Evolutionary conservation across 2,797 vertebrate genomes (phyloP), one percentile per base, ranked within the genome.

Genomic region (Dryobates pubescens): DNA sequence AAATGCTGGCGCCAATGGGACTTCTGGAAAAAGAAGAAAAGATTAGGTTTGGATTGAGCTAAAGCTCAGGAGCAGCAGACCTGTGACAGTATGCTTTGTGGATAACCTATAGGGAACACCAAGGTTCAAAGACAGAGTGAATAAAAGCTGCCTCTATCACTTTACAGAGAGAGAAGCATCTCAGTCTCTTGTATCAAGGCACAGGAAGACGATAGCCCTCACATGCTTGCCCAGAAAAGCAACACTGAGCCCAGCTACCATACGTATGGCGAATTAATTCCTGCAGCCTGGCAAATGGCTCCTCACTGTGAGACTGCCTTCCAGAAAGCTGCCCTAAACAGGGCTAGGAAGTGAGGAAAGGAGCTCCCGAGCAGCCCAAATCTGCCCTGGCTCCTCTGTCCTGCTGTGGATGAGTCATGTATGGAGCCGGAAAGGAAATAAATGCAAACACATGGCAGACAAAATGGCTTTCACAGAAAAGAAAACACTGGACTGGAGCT

Each of bases 381-480:
- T 92, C 81, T 91, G 90, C 75, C 68, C 81, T 84, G 77, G 71
- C 86, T 94, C 84, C 81, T 86, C 90, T 0, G 0, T 93, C 85
- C 87, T 61, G 49, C 74, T 82, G 80, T 0, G 0, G 92, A 95
- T 94, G 89, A 94, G 84, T 94, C 93, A 94, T 73, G 36, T 78
- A 77, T 1, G 5, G 77, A 92, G 80, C 80, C 29, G 47, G 89
- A 95, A 94, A 91, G 80, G 91, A 92, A 86, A 95, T 93, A 95
- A 96, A 95, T 84, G 94, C 93, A 93, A 96, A 95, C 90, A 94
- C 71, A 82, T 88, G 93, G 94, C 77, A 93, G 64, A 41, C 79
- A 93, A 90, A 96, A 94, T 83, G 91, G 74, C 45, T 88, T 89
- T 92, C 87, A 87, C 92, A 89, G 92, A 56, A 92, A 94, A 88